These are phyloP conservation scores for Hypsopygia costalis DNA, from an alignment of 2,888 invertebrate species.

Conservation along the genomic window DNA sequence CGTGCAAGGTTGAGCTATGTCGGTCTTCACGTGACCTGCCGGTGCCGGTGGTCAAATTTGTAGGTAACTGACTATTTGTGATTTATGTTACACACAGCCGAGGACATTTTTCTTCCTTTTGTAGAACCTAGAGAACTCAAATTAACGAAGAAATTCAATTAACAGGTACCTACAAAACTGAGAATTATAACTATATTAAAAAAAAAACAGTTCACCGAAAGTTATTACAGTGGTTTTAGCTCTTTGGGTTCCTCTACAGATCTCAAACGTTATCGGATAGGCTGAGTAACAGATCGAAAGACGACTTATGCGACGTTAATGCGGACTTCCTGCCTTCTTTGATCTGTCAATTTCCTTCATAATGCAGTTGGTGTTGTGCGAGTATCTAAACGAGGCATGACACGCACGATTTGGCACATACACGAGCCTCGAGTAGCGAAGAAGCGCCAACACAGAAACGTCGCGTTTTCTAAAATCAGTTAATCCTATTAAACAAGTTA, in stretches of 20 bases:
- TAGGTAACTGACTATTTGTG: constrained; percentile 5
- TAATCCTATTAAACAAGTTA: constrained; percentile 64
- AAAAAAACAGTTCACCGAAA: no score
- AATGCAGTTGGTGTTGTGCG: constrained; percentile 52
- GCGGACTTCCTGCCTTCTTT: constrained; percentile 69
- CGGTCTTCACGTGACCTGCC: constrained; percentile 44
- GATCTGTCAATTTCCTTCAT: constrained; percentile 67
- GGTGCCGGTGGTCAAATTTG: constrained; percentile 30
- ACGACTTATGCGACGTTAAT: constrained; percentile 57
- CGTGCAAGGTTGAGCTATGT: constrained; percentile 47
- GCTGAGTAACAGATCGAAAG: constrained; percentile 48
- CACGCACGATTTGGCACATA: constrained; percentile 53
- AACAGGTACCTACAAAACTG: no score
- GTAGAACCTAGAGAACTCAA: no score
- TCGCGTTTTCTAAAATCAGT: constrained; percentile 59
- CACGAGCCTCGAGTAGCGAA: constrained; percentile 21
- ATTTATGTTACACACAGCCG: no score
- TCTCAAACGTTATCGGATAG: constrained; percentile 22
- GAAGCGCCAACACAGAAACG: constrained; percentile 20
- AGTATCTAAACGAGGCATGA: constrained; percentile 47
- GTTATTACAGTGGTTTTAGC: no score
- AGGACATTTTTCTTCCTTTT: no score
- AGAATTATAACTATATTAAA: no score
- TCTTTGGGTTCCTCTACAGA: not conserved
- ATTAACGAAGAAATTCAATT: no score